phyloP scores from a whole-genome alignment of 1,140 invertebrate genomes.

The Batillaria attramentaria region DNA sequence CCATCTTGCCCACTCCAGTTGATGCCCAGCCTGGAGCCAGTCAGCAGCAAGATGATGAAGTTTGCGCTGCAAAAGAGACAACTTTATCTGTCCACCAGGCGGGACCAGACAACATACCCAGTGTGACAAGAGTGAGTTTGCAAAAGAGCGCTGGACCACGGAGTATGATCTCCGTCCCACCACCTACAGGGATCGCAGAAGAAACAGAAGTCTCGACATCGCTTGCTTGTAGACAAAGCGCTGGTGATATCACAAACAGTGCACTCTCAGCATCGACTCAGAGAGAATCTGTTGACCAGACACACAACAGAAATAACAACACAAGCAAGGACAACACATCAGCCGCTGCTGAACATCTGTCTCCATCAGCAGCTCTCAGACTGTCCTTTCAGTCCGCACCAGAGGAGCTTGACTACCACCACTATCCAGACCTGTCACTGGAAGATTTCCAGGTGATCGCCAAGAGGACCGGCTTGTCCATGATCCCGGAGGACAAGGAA shows the following conservation, averaged over 20 bases:
- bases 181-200: no score
- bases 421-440: background rate
- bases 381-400: background rate
- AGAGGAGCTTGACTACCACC: background rate
- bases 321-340: background rate
- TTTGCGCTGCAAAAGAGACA: no score
- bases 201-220: background rate
- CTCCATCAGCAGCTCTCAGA: background rate
- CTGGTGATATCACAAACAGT: no score
- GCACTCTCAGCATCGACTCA: no score
- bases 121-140: background rate
- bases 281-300: background rate
- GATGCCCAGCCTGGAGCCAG: background rate
- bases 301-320: background rate
- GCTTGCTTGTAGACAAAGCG: background rate
- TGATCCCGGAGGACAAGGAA: slow-evolving; percentile 22
- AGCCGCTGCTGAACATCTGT: background rate
- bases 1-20: background rate
- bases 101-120: background rate
- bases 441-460: background rate
- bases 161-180: background rate
- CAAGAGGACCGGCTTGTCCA: background rate
- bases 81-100: no score
- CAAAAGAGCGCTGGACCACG: background rate
- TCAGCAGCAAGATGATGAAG: no score